Evolutionary conservation across 2,797 vertebrate genomes (phyloP).

Genomic region (Helostoma temminkii): DNA sequence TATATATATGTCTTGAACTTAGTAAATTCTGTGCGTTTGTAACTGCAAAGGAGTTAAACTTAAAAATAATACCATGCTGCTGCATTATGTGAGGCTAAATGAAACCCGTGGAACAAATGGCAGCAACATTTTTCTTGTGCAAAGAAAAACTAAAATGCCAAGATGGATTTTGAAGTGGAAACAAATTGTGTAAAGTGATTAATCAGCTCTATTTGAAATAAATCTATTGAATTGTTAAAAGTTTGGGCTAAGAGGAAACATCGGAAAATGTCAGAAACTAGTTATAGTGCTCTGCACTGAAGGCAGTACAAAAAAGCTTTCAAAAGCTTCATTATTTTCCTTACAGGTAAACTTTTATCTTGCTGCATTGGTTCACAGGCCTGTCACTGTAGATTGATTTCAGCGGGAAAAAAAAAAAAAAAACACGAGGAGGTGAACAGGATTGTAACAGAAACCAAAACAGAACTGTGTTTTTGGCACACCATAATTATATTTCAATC

Average conservation of each 20-base stretch:
- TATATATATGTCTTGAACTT: neutral
- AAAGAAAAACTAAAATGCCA: neutral
- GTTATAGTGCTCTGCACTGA: neutral
- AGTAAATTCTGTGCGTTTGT: conserved; percentile 18
- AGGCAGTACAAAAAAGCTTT: conserved; percentile 10
- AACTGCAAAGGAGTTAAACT: conserved; percentile 26
- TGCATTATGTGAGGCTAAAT: neutral
- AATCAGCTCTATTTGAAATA: neutral
- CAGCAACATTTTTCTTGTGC: neutral
- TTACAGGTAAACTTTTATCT: conserved; percentile 52
- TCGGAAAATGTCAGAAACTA: neutral
- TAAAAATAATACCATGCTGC: neutral
- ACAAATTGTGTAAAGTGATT: neutral
- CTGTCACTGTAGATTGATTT: conserved; percentile 61
- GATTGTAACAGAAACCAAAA: conserved; percentile 78
- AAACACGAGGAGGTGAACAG: conserved; percentile 48
- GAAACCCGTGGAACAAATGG: conserved; percentile 2
- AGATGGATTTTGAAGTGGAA: neutral
- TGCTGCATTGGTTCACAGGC: conserved; percentile 27
- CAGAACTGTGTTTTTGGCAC: conserved; percentile 78
- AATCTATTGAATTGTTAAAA: conserved; percentile 6
- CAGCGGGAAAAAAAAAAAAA: conserved; percentile 27
- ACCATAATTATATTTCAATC: conserved; percentile 87
- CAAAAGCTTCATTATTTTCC: conserved; percentile 41
- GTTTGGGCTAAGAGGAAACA: neutral